Conservation (phyloP, 1,140 invertebrate genomes). For the Apocrypta bakeri region DNA sequence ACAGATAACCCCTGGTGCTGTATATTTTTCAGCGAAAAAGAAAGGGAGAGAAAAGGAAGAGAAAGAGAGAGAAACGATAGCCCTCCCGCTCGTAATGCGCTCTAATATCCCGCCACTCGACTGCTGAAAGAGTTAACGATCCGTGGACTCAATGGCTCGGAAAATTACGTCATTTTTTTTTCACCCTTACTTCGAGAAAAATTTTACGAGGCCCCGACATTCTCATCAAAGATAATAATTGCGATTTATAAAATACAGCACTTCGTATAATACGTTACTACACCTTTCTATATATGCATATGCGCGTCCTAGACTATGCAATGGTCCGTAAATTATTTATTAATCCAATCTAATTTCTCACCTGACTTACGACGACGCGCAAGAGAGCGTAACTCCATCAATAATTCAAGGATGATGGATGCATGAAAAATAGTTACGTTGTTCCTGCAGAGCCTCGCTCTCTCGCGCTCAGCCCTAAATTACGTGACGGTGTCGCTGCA, state of each 20-base stretch:
- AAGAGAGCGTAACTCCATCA: background rate
- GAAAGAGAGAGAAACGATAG: background rate
- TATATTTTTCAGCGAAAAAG: background rate
- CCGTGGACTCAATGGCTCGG: constrained; percentile 5
- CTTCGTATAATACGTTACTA: too few species aligned
- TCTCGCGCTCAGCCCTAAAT: background rate
- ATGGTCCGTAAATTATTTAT: constrained; percentile 1
- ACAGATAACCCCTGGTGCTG: background rate
- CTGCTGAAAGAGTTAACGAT: background rate
- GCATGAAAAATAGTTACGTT: background rate
- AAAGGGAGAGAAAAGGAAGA: too few species aligned
- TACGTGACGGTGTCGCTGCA: background rate
- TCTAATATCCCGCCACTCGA: background rate
- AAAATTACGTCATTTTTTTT: background rate
- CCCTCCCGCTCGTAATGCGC: background rate
- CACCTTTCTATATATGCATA: background rate
- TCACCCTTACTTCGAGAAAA: background rate
- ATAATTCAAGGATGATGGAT: constrained; percentile 5
- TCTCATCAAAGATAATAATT: background rate
- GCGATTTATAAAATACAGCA: background rate
- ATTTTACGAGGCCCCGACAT: background rate
- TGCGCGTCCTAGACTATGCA: too few species aligned
- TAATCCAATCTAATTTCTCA: constrained; percentile 15
- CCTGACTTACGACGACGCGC: constrained; percentile 1
- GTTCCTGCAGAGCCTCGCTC: too few species aligned